Evolutionary conservation across 2,888 invertebrate genomes (phyloP), one percentile per base, ranked within the genome.

Genomic region (Amblyteles armatorius): DNA sequence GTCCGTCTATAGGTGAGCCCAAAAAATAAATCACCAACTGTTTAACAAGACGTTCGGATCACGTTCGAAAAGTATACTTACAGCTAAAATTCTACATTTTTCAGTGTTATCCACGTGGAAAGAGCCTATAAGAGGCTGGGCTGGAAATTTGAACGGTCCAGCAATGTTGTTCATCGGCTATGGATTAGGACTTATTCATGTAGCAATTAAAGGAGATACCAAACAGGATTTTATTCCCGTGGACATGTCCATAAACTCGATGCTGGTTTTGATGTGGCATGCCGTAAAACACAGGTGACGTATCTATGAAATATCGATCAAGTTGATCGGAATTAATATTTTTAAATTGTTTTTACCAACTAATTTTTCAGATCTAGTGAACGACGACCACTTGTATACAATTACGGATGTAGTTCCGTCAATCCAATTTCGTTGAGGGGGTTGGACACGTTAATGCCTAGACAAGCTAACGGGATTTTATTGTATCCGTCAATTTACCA

Each of bases 321-420:
- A 72, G 29, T 13, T 4, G n/a, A 11, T 13, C 4, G 11, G 7
- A 19, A 44, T 22, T 22, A 11, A 57, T 22, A 36, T 26, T 44
- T 13, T 29, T 16, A 1, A 33, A 63, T 33, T 11, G 7, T 50
- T 44, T 7, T 36, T 52, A 22, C 5, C 6, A 13, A n/a, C 29
- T 63, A 7, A 16, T 16, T 72, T 40, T 50, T 7, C 76, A 86
- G 84, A 16, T 19, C 60, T 63, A 33, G 72, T 6, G 90, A 89
- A 89, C 93, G 48, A 3, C 13, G 48, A 3, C 13, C 65, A 19
- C 95, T 96, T 0, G 96, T 98, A 60, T 98, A 97, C 94, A 98
- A 99, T 94, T 97, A 96, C 93, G 97, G 98, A 1, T 97, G 98
- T 1, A 97, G 98, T 0, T 95, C 95, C 1, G 95, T 97, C 85